Evolutionary conservation across 2,113 vertebrate species (phyloP).

Genomic region (Nothobranchius furzeri): DNA sequence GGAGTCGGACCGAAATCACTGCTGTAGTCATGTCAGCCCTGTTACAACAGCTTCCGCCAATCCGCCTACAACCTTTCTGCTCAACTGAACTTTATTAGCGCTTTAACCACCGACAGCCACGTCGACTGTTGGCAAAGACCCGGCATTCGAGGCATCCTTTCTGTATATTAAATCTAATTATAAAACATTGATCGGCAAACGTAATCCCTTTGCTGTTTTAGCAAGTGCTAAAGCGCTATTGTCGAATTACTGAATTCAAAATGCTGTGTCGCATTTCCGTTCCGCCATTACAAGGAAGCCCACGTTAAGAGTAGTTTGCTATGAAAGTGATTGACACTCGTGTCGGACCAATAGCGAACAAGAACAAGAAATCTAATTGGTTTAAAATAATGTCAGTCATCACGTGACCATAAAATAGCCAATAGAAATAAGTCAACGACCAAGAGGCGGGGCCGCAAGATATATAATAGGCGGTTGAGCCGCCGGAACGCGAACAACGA

Average conservation of each 20-base stretch:
- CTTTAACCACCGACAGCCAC: too few species aligned
- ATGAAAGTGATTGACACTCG: constrained; percentile 40
- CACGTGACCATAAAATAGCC: not conserved
- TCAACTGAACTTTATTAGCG: too few species aligned
- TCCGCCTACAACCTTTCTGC: too few species aligned
- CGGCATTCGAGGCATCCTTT: too few species aligned
- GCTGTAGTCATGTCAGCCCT: too few species aligned
- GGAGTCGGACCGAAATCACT: too few species aligned
- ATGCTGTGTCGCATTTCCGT: not conserved
- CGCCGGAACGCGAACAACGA: constrained; percentile 8
- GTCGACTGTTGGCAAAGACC: too few species aligned
- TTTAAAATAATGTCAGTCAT: not conserved
- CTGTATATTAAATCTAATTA: not conserved
- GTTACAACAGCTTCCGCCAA: too few species aligned
- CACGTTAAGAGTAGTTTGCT: not conserved
- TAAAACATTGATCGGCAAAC: fast-evolving
- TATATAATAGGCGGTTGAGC: constrained; percentile 21
- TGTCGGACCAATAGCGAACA: constrained; percentile 49
- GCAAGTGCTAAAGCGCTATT: fast-evolving
- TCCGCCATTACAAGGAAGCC: constrained; percentile 45
- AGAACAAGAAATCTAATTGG: constrained; percentile 32
- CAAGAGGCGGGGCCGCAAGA: constrained; percentile 17
- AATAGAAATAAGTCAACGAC: constrained; percentile 32
- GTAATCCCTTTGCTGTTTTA: not conserved
- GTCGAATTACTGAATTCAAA: not conserved